Evolutionary conservation across 2,888 invertebrate species (phyloP), one percentile per base, ranked within the genome.

Genomic region (Hermodice carunculata): DNA sequence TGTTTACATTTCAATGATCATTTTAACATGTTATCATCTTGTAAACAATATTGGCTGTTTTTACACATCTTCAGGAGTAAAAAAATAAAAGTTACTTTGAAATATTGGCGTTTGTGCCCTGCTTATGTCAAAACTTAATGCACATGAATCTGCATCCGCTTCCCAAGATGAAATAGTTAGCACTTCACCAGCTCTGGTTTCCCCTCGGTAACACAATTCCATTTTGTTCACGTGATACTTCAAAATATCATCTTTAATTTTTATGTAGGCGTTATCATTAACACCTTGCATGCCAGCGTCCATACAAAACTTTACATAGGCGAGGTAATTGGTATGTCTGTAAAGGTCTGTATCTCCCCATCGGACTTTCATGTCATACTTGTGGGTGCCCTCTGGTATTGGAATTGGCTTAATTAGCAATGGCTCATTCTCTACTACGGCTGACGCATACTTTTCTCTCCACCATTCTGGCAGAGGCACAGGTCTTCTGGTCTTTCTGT

Each of bases 401-500:
- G 49, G 46, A 24, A 76, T 53, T 42, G 66, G 69, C 4, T 65
- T 67, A 17, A 81, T 66, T 49, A 71, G 73, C 29, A 81, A 63
- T 28, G 76, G 61, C 40, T 65, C 48, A 31, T 69, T 64, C 2
- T 29, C 52, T 59, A 66, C 5, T 64, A 59, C 75, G 24, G 66
- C 59, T 42, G 64, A 56, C 1, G 66, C 66, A 60, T 80, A 80
- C 66, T 79, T 78, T n/a, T 71, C 63, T 32, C 66, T 72, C 82
- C 82, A 83, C 81, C 81, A 80, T 24, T 76, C 78, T 5, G 81
- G 78, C 22, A 81, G 62, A 0, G 76, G 69, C 11, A 61, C 70
- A 2, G 83, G 81, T 61, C 75, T 74, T 11, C 81, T 67, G 1
- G 80, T 77, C 14, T 57, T 29, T 51, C 68, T 76, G 62, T 80